Percentiles rank a stretch among this genome's conserved stretches.
phyloP scores from a whole-genome alignment of 1,140 invertebrate genomes.

The Penaeus japonicus region DNA sequence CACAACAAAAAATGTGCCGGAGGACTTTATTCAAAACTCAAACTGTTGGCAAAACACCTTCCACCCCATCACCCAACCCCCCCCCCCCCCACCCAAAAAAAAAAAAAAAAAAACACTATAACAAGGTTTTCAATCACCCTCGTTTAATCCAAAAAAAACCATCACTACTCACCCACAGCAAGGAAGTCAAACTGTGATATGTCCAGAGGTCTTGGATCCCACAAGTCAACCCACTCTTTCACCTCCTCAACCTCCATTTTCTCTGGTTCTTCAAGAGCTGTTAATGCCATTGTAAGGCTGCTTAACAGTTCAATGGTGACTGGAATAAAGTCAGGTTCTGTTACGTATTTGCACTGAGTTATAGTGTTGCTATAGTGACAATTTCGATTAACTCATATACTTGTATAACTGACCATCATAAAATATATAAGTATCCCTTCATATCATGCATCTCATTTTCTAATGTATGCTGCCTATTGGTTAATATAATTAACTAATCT shows the following conservation, averaged over 20 bases:
- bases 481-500: too few species aligned
- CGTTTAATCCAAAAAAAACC: not conserved
- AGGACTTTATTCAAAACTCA: too few species aligned
- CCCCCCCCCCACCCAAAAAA: not conserved
- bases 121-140: not conserved
- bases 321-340: not conserved
- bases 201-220: constrained; percentile 9
- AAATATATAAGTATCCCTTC: too few species aligned
- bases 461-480: too few species aligned
- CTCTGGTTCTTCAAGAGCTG: not conserved
- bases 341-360: too few species aligned
- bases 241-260: not conserved
- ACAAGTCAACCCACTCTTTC: constrained; percentile 15
- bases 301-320: constrained; percentile 36
- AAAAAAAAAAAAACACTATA: not conserved
- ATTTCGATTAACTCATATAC: too few species aligned
- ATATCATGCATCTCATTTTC: too few species aligned
- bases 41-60: too few species aligned
- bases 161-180: constrained; percentile 27
- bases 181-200: constrained; percentile 23
- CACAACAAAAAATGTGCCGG: too few species aligned
- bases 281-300: constrained; percentile 15
- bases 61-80: too few species aligned
- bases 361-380: too few species aligned
- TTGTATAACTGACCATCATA: too few species aligned